Evolutionary conservation across 1,140 invertebrate species (phyloP), one percentile per base, ranked within the genome.

Genomic region (Tenebrio molitor): DNA sequence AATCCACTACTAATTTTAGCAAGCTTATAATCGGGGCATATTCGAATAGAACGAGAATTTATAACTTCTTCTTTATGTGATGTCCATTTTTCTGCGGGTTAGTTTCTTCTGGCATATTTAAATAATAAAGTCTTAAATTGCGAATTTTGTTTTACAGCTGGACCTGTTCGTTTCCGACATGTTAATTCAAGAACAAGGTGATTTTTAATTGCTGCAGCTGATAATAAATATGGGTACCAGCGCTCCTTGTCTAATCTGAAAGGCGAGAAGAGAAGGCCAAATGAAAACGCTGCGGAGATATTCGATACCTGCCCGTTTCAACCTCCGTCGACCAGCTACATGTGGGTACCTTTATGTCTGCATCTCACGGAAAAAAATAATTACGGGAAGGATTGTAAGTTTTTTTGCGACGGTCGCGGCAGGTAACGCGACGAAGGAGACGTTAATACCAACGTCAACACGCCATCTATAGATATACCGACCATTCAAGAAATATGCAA

Each of bases 291-390:
- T 23, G 15, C 16, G 62, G 33, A 42, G 62, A 65, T 65, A 65
- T 65, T 65, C 62, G 62, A 65, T 65, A 65, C 62, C 62, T 65
- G 62, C 34, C 39, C 62, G 62, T 65, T 65, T 65, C 39, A 65
- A 65, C 39, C 34, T 65, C 62, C 39, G 39, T 39, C 39, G 29
- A 19, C 62, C 39, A 39, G 50, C 23, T 39, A 65, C 19, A 65
- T 65, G 62, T 65, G 62, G 62, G 62, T 65, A 65, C 62, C 62
- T 65, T 42, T 65, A 65, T 65, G 62, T 65, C 62, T 65, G 39
- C 62, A 65, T 65, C 62, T 65, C 62, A 65, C 62, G 62, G 39
- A 65, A 65, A 65, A 65, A 65, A 65, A 65, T 65, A 65, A 65
- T 65, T 65, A 65, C 33, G 62, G 33, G 33, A 65, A 65, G 39